Percentiles rank a stretch among this genome's conserved stretches.
phyloP scores from a whole-genome alignment of 1,140 invertebrate genomes.

The Formica selysi region DNA sequence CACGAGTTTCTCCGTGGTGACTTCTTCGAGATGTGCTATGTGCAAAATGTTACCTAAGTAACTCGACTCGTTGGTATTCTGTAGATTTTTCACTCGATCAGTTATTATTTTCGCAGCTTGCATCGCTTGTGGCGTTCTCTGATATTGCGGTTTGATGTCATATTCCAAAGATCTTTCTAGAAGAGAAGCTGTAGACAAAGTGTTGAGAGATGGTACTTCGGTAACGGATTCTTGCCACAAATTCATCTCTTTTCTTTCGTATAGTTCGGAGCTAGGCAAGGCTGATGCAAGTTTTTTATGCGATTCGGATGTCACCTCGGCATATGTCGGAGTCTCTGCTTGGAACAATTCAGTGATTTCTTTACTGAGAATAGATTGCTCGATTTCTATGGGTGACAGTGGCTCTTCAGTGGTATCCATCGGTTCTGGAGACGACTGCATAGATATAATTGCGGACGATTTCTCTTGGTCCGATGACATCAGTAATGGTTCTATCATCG shows the following conservation, averaged over 20 bases:
- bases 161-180: conserved; percentile 70
- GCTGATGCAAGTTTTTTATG: neutral
- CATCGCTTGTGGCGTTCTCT: conserved; percentile 75
- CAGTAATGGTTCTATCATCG: neutral
- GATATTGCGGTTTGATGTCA: conserved; percentile 73
- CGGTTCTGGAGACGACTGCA: conserved; percentile 66
- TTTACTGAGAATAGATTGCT: conserved; percentile 25
- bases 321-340: conserved; percentile 72
- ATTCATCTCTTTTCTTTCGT: conserved; percentile 43
- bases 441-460: neutral
- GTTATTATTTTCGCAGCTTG: conserved; percentile 84
- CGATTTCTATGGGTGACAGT: conserved; percentile 75
- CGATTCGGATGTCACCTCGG: conserved; percentile 72
- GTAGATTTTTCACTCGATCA: conserved; percentile 87
- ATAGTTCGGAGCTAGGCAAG: neutral
- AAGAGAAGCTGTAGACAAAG: conserved; percentile 71
- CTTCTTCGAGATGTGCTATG: conserved; percentile 87
- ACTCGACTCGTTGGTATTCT: conserved; percentile 85
- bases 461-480: conserved; percentile 4
- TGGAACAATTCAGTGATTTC: conserved; percentile 38
- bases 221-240: conserved; percentile 75
- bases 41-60: conserved; percentile 88
- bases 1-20: conserved; percentile 86
- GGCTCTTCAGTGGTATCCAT: conserved; percentile 80
- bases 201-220: conserved; percentile 29